Conservation (phyloP, 1,140 invertebrate genomes). For the Hylyphantes graminicola region DNA sequence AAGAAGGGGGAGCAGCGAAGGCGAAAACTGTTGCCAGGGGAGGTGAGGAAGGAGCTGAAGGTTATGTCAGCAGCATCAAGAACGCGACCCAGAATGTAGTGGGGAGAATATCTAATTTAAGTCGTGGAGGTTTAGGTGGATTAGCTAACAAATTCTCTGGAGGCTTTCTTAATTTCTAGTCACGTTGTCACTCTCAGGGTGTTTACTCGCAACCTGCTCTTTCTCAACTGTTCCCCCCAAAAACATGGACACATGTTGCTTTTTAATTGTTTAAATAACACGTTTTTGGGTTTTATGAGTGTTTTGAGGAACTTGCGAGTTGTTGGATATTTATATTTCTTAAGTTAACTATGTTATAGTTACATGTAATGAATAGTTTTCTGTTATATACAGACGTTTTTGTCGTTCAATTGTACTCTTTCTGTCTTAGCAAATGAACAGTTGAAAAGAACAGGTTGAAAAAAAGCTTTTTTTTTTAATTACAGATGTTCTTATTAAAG, state of each 20-base stretch:
- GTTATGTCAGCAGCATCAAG: slow-evolving; percentile 75
- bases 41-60: slow-evolving; percentile 70
- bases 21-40: slow-evolving; percentile 74
- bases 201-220: slow-evolving; percentile 2
- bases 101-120: slow-evolving; percentile 82
- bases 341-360: too few relatives aligned
- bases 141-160: slow-evolving; percentile 77
- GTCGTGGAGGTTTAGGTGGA: slow-evolving; percentile 84
- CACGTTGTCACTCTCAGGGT: slow-evolving; percentile 18
- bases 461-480: too few relatives aligned
- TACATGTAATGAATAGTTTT: too few relatives aligned
- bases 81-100: slow-evolving; percentile 81
- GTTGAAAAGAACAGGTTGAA: too few relatives aligned
- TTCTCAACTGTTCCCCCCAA: neutral
- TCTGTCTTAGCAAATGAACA: too few relatives aligned
- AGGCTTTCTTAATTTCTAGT: slow-evolving; percentile 62
- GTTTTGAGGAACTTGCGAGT: too few relatives aligned
- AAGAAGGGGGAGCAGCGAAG: slow-evolving; percentile 71
- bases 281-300: too few relatives aligned
- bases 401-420: too few relatives aligned
- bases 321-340: too few relatives aligned
- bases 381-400: too few relatives aligned
- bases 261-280: neutral
- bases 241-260: neutral
- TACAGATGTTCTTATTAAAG: too few relatives aligned